Evolutionary conservation across 2,113 vertebrate species (phyloP).

Genomic region (human (Homo sapiens)): GRCh38 chr18:39886501-39887000

Average conservation of each 20-base stretch:
- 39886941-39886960: not conserved
- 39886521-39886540: not conserved
- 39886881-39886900: not conserved
- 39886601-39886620: not conserved
- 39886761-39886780: not conserved
- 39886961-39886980: not conserved
- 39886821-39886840: not conserved
- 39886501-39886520: not conserved
- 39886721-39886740: not conserved
- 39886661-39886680: not conserved
- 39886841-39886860: not conserved
- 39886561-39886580: not conserved
- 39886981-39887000: not conserved
- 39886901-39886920: not conserved
- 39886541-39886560: not conserved
- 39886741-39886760: not conserved
- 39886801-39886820: not conserved
- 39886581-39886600: not conserved
- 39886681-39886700: not conserved
- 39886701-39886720: not conserved
- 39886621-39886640: not conserved
- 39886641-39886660: not conserved
- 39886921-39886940: not conserved
- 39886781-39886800: not conserved
- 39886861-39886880: too few relatives aligned